A percentile compares a stretch with the other conserved stretches of the same genome.
Conservation (phyloP, 2,113 vertebrate species). For the Reinhardtius hippoglossoides region DNA sequence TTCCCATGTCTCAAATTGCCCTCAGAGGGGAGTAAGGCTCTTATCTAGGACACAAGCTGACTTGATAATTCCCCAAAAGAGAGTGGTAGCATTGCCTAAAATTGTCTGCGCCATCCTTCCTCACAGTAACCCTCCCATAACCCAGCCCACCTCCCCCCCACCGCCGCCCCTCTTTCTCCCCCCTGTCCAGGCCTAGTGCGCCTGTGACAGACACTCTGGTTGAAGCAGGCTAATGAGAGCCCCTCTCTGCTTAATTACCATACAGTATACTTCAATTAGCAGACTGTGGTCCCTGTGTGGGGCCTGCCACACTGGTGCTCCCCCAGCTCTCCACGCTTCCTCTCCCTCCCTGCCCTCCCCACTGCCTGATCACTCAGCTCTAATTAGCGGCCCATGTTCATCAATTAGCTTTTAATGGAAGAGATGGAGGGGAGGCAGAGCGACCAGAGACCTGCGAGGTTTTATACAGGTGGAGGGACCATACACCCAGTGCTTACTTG, state of each 20-base stretch:
- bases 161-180: not conserved
- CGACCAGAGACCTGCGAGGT: constrained; percentile 60
- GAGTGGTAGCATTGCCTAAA: constrained; percentile 59
- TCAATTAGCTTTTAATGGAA: constrained; percentile 81
- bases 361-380: constrained; percentile 73
- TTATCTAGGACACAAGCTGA: constrained; percentile 79
- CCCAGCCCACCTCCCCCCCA: not conserved
- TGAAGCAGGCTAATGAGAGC: constrained; percentile 71
- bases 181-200: constrained; percentile 36
- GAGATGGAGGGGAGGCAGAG: constrained; percentile 60
- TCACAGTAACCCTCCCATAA: constrained; percentile 2
- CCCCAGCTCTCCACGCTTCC: constrained; percentile 55
- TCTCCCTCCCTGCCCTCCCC: constrained; percentile 49
- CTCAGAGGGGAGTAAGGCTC: constrained; percentile 67
- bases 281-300: constrained; percentile 73
- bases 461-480: constrained; percentile 73
- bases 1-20: constrained; percentile 72
- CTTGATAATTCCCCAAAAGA: constrained; percentile 76
- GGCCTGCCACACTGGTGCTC: constrained; percentile 63
- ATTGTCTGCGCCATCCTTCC: constrained; percentile 44
- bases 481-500: constrained; percentile 61
- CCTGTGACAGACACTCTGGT: constrained; percentile 65
- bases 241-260: constrained; percentile 78
- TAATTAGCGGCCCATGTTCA: constrained; percentile 80
- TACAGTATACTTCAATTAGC: constrained; percentile 79